A percentile compares a stretch with the other conserved stretches of the same genome.
These are phyloP conservation scores for Rhyacophila evoluta DNA, from an alignment of 2,888 invertebrate genomes.

Conservation along the genomic window DNA sequence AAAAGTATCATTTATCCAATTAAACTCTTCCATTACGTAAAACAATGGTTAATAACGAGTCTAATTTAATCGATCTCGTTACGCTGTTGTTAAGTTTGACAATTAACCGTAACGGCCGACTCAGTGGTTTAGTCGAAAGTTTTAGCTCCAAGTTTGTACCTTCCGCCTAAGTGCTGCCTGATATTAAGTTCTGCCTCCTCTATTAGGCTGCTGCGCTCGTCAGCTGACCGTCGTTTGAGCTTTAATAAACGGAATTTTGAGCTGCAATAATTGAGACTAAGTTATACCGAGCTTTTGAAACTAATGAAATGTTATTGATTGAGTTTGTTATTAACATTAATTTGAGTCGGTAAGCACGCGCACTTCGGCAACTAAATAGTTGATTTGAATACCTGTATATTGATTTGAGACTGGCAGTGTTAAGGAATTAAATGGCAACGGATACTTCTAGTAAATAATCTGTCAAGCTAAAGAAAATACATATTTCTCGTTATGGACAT, in stretches of 20 bases:
- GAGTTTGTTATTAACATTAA: too few species aligned
- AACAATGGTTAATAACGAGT: slow-evolving; percentile 7
- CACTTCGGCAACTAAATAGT: too few species aligned
- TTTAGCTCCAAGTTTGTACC: not conserved
- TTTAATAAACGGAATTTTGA: not conserved
- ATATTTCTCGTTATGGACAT: too few species aligned
- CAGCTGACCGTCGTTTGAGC: not conserved
- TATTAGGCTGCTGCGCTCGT: not conserved
- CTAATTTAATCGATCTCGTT: slow-evolving; percentile 22
- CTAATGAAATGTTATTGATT: too few species aligned
- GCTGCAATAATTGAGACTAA: not conserved
- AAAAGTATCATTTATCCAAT: not conserved
- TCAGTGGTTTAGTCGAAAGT: slow-evolving; percentile 7
- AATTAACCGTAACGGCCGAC: not conserved
- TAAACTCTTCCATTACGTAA: not conserved
- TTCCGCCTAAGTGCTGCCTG: slow-evolving; percentile 8
- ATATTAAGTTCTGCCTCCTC: not conserved
- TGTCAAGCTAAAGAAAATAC: too few species aligned
- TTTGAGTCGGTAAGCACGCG: too few species aligned
- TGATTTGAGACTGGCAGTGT: too few species aligned
- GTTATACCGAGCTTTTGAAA: too few species aligned
- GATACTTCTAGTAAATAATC: too few species aligned
- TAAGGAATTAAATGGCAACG: too few species aligned
- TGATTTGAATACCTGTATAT: too few species aligned
- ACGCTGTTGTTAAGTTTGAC: not conserved